These are phyloP conservation scores for Apodemia hepburni DNA, from an alignment of 2,888 invertebrate species.

Conservation along the genomic window DNA sequence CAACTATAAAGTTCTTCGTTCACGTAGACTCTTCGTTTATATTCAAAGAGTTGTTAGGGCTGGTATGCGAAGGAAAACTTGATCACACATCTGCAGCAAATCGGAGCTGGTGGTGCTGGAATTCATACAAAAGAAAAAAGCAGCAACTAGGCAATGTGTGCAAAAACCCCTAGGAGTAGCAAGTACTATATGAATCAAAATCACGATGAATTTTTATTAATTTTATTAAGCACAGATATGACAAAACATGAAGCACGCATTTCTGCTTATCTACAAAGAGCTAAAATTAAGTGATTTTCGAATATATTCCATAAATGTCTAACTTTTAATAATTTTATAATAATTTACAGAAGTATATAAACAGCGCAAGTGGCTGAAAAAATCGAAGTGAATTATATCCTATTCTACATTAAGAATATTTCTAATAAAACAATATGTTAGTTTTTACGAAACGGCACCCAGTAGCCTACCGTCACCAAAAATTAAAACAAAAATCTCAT, in stretches of 20 bases:
- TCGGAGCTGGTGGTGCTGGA: slow-evolving; percentile 44
- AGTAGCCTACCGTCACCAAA: slow-evolving; percentile 58
- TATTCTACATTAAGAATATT: slow-evolving; percentile 36
- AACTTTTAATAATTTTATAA: slow-evolving; percentile 39
- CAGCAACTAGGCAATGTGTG: slow-evolving; percentile 66
- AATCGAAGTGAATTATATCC: slow-evolving; percentile 29
- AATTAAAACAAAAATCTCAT: slow-evolving; percentile 31
- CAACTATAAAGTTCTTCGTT: neutral
- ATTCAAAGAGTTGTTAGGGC: neutral
- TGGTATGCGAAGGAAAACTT: neutral
- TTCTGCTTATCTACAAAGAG: slow-evolving; percentile 52
- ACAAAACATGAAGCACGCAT: slow-evolving; percentile 68
- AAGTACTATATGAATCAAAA: slow-evolving; percentile 25
- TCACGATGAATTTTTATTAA: slow-evolving; percentile 44
- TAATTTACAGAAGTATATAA: slow-evolving; percentile 46
- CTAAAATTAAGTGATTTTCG: slow-evolving; percentile 36
- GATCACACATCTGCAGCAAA: slow-evolving; percentile 16
- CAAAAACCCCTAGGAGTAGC: slow-evolving; percentile 48
- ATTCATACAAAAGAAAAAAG: slow-evolving; percentile 51
- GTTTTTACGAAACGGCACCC: slow-evolving; percentile 18
- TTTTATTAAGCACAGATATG: slow-evolving; percentile 75
- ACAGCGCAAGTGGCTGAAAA: slow-evolving; percentile 24
- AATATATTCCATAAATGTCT: slow-evolving; percentile 24
- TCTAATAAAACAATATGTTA: slow-evolving; percentile 44
- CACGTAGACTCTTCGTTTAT: neutral